Conservation (phyloP, 2,888 invertebrate species). For the Melangyna quadrimaculata region DNA sequence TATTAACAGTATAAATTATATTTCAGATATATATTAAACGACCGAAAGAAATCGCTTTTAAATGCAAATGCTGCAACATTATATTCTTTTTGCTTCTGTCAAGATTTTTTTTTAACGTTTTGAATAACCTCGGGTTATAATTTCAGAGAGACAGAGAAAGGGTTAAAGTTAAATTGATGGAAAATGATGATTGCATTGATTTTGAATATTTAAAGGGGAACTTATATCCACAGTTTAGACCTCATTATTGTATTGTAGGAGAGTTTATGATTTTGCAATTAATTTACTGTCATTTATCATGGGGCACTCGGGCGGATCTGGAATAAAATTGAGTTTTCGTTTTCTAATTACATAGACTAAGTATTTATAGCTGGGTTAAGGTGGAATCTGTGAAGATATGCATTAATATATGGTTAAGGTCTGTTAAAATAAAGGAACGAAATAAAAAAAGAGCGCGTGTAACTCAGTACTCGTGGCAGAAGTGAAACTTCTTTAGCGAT, state of each 20-base stretch:
- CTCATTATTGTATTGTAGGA: neutral
- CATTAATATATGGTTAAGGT: no score
- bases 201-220: neutral
- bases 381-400: no score
- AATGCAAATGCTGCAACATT: slow-evolving; percentile 8
- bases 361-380: no score
- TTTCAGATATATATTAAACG: neutral
- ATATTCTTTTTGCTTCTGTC: neutral
- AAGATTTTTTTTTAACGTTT: neutral
- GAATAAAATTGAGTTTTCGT: no score
- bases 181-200: neutral
- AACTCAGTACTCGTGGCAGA: no score
- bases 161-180: neutral
- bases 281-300: neutral
- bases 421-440: no score
- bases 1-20: neutral
- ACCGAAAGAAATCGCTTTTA: neutral
- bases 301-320: no score
- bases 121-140: neutral
- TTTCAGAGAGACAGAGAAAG: neutral
- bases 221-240: neutral
- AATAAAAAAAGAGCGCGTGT: no score
- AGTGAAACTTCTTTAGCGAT: no score
- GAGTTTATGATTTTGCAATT: neutral
- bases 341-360: no score